Evolutionary conservation across 2,797 vertebrate genomes (phyloP), one percentile per base, ranked within the genome.

Genomic region (Pantherophis vulpinus): DNA sequence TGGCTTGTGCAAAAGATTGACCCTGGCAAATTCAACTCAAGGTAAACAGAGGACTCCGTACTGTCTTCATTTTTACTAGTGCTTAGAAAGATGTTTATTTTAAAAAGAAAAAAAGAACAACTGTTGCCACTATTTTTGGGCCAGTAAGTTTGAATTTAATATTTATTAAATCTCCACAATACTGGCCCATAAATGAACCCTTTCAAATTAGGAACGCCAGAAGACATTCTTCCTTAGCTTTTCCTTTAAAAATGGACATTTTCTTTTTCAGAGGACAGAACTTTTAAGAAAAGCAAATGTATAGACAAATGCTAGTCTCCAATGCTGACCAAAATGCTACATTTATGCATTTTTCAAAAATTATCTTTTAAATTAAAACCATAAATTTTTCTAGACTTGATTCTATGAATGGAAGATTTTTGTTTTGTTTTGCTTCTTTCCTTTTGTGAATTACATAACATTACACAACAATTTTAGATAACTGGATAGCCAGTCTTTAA

Each of bases 401-500:
- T 89, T 91, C 88, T 93, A 32, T 66, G 7, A 56, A 88, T 74
- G 55, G 32, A 79, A 66, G 20, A n/a, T 74, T 66, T 97, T 95
- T 95, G 55, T 56, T 66, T 95, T 94, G 7, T 92, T 95, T 93
- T 92, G 94, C 3, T 94, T 58, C 90, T 95, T 95, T 95, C 29
- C 13, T 60, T 96, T 97, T 96, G n/a, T 97, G 92, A 97, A 98
- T 96, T 97, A 98, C 97, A 98, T 97, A 97, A 96, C 97, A 97
- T 98, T 97, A 98, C 97, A 98, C 97, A 98, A 97, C 95, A 96
- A 91, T 97, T 95, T 97, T 96, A 97, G 94, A 89, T 89, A 98
- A 98, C 98, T 98, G 97, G 97, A 96, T 96, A 97, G 63, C 97
- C 98, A 98, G 97, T 97, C 97, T 98, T 98, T 98, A 98, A 97